Evolutionary conservation across 35 echinoderm and acorn worm species (phyloP), one percentile per base, ranked within the genome.

Genomic region (Antedon bifida): DNA sequence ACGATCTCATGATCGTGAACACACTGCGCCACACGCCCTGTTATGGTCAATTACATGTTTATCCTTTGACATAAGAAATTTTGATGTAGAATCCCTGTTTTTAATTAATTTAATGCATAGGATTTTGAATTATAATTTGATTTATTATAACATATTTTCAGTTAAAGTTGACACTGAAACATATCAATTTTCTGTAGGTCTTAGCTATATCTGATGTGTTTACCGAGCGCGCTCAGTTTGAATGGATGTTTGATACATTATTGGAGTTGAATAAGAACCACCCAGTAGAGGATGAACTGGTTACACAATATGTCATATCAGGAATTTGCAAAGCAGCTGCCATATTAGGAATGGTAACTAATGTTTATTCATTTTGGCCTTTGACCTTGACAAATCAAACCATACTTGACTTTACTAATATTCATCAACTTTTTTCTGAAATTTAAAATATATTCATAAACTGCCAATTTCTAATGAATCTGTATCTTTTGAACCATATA

Each of bases 221-320:
- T 82, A 92, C 94, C 13, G 89, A 97, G 88, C 83, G 87, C 35
- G 74, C 87, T 75, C 94, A 97, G 88, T 97, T 87, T 90, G 94
- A 97, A 78, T 97, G 94, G 94, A 97, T 97, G 94, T 97, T 90
- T 85, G 90, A 97, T 46, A 97, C 90, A 0, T 81, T 97, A 17
- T 79, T 97, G 36, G 94, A 97, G 46, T 82, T 97, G 0, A 86
- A 92, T 33, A 97, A 97, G 88, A 92, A 91, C 34, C 94, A 92
- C 39, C 90, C 91, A 8, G 94, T 97, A 16, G 94, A 97, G 51
- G 94, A 97, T 88, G 94, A 97, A 46, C 81, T 97, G 11, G 84
- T 97, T 3, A 92, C 91, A 21, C 94, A 97, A 77, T 97, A 92
- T 79, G 90, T 87, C 13, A 88, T 97, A 0, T 90, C 94, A 35